Percentiles rank a stretch among this genome's conserved stretches.
Evolutionary conservation across 1,140 invertebrate species (phyloP).

Genomic region (Euwallacea similis): DNA sequence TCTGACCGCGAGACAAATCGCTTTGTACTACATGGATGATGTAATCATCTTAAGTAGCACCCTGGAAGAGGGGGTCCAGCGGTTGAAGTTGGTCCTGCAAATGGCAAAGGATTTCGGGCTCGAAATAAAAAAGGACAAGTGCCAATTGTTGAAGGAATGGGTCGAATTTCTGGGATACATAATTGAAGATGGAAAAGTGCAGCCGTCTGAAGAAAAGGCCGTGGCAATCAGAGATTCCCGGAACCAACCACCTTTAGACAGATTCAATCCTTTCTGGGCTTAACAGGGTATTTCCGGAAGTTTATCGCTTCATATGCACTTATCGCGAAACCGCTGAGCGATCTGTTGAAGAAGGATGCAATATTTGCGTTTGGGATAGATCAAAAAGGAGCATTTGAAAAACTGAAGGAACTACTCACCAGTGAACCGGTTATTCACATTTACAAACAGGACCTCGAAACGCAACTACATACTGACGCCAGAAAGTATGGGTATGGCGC

Average conservation of each 20-base stretch:
- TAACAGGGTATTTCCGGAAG: conserved; percentile 50
- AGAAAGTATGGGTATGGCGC: neutral
- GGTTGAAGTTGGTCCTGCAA: conserved; percentile 38
- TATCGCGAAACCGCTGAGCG: conserved; percentile 45
- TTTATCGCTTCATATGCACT: conserved; percentile 41
- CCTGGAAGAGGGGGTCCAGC: conserved; percentile 33
- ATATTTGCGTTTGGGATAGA: conserved; percentile 2
- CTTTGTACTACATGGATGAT: conserved; percentile 42
- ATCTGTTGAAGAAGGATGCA: conserved; percentile 36
- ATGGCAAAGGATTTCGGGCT: conserved; percentile 48
- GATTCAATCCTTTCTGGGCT: conserved; percentile 46
- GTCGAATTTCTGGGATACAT: conserved; percentile 35
- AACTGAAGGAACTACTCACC: conserved; percentile 27
- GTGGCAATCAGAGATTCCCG: conserved; percentile 47
- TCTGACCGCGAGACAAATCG: conserved; percentile 39
- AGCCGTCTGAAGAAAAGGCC: conserved; percentile 47
- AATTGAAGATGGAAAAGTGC: conserved; percentile 27
- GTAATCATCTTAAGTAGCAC: conserved; percentile 40
- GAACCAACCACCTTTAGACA: conserved; percentile 45
- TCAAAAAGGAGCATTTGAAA: conserved; percentile 39
- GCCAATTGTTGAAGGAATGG: conserved; percentile 36
- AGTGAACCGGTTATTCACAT: conserved; percentile 50
- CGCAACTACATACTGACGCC: conserved; percentile 13
- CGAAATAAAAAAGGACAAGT: conserved; percentile 50
- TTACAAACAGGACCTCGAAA: conserved; percentile 41